Conservation (phyloP, 1,140 invertebrate genomes). For the Drosophila novamexicana region DNA sequence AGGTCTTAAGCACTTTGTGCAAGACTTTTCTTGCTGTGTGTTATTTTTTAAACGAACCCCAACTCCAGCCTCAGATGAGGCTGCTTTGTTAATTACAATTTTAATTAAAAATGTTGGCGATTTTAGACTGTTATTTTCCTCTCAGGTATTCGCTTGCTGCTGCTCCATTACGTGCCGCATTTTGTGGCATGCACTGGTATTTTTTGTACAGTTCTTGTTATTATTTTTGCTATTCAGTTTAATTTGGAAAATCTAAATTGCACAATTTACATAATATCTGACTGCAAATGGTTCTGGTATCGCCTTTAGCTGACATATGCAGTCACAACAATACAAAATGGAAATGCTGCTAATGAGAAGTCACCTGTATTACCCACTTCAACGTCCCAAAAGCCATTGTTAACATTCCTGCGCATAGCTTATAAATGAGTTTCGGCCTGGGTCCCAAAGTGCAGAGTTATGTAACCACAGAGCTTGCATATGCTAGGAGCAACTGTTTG, state of each 20-base stretch:
- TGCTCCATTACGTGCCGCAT: slow-evolving; percentile 11
- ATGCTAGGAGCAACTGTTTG: neutral
- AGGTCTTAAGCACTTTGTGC: too few relatives aligned
- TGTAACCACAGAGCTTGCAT: neutral
- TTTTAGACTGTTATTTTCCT: slow-evolving; percentile 14
- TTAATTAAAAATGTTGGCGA: slow-evolving; percentile 28
- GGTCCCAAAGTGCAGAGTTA: slow-evolving; percentile 1
- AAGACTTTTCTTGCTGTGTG: too few relatives aligned
- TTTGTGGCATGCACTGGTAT: slow-evolving; percentile 17
- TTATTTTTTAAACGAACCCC: too few relatives aligned
- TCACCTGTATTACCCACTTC: neutral
- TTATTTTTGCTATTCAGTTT: neutral
- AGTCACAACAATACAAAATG: slow-evolving; percentile 33
- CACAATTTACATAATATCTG: slow-evolving; percentile 41
- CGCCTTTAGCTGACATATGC: slow-evolving; percentile 14
- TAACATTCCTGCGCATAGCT: slow-evolving; percentile 19
- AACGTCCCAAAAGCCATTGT: slow-evolving; percentile 4
- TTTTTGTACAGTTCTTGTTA: slow-evolving; percentile 11
- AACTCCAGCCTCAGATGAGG: neutral
- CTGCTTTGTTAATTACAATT: slow-evolving; percentile 19
- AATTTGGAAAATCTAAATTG: slow-evolving; percentile 28
- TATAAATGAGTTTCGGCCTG: neutral
- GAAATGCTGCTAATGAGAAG: slow-evolving; percentile 42
- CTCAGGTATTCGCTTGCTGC: slow-evolving; percentile 6
- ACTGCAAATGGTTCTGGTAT: slow-evolving; percentile 21